Evolutionary conservation across 2,888 invertebrate genomes (phyloP), one percentile per base, ranked within the genome.

Genomic region (Cistogaster globosa): DNA sequence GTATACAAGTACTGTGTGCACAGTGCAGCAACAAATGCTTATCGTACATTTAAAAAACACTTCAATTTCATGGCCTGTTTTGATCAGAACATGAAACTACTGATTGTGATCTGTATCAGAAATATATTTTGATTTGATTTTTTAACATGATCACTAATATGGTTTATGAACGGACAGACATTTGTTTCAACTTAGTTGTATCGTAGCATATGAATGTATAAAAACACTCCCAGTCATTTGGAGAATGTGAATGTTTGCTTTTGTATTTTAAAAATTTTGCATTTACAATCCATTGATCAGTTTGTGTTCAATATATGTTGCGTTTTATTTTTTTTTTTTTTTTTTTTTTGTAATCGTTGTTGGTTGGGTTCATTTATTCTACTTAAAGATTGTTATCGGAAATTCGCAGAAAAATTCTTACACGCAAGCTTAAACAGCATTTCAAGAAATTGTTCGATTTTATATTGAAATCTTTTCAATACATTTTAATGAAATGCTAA

Each of bases 321-420:
- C 48, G 57, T 74, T 67, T 36, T 67, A 2, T 45, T 45, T 26
- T 32, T n/a, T 6, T 14, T n/a, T n/a, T n/a, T n/a, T n/a, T n/a
- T n/a, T n/a, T n/a, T n/a, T n/a, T n/a, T n/a, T n/a, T n/a, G n/a
- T n/a, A n/a, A 53, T 60, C 38, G 55, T 69, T 62, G 45, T 80
- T 79, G 79, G 32, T 42, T 42, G 4, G 14, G 26, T 32, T 67
- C 58, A 72, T 72, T 80, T 80, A 80, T 72, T 72, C 72, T 58
- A 63, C 69, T 69, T 55, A 76, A 72, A 85, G 85, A 85, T 85
- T 63, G 63, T 78, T 85, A 85, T 85, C 85, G 45, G 45, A 60
- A 85, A 74, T 85, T 85, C 85, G 85, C 81, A 85, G 85, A 85
- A 85, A 85, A 85, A 85, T 85, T 85, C 85, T 85, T 85, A 85